Conservation (phyloP, 2,888 invertebrate species). For the Cephus runcator region DNA sequence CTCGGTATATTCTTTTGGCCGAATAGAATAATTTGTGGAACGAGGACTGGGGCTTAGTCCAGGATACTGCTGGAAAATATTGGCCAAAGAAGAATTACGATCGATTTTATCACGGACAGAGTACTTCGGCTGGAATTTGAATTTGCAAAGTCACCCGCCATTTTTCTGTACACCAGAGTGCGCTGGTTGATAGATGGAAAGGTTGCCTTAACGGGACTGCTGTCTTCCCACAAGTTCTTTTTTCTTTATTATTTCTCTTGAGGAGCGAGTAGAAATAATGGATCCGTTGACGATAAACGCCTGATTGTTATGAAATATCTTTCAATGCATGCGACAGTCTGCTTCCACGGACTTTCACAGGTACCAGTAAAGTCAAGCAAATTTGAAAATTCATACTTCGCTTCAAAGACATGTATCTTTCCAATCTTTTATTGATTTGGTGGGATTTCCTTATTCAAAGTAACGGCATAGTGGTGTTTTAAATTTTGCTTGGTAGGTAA, state of each 20-base stretch:
- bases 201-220: not conserved
- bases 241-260: not conserved
- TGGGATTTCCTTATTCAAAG: not conserved
- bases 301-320: not conserved
- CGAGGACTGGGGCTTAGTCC: not conserved
- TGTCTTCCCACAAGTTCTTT: not conserved
- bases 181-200: not conserved
- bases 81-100: not conserved
- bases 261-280: not conserved
- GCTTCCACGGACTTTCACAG: not conserved
- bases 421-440: not conserved
- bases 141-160: not conserved
- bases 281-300: not conserved
- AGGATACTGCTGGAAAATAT: not conserved
- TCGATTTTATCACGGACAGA: not conserved
- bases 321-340: not conserved
- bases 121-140: not conserved
- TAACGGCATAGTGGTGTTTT: not conserved
- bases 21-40: not conserved
- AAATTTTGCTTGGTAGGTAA: not conserved
- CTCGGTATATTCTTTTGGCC: not conserved
- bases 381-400: not conserved
- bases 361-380: not conserved
- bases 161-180: not conserved
- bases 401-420: not conserved